phyloP scores from a whole-genome alignment of 2,888 invertebrate genomes.

The Agrilus mali region DNA sequence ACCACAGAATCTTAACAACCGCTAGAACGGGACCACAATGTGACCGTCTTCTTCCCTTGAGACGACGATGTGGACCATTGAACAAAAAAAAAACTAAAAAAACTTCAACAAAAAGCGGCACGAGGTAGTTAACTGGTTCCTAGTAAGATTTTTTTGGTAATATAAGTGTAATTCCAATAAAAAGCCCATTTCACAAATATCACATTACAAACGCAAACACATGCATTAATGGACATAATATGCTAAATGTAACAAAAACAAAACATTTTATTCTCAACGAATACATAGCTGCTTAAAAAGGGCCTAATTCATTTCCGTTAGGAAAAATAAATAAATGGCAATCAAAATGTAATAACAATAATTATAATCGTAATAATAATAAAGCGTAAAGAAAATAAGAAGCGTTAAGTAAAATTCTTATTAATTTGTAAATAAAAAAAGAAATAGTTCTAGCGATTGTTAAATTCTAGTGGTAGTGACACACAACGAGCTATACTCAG shows the following conservation, averaged over 20 bases:
- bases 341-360: neutral
- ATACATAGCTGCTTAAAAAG: no score
- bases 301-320: no score
- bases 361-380: neutral
- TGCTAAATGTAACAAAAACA: no score
- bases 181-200: no score
- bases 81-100: constrained; percentile 3
- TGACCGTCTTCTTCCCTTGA: constrained; percentile 1
- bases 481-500: constrained; percentile 61
- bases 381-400: constrained; percentile 5
- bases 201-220: no score
- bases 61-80: neutral
- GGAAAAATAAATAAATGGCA: no score
- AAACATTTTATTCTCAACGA: no score
- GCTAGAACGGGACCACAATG: constrained; percentile 14
- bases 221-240: no score
- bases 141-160: no score
- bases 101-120: constrained; percentile 2
- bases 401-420: constrained; percentile 4
- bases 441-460: constrained; percentile 23
- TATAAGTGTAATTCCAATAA: no score
- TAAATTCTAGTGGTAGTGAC: constrained; percentile 27
- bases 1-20: constrained; percentile 21
- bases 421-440: constrained; percentile 3
- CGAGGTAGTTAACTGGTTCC: no score